Base-by-base conservation (phyloP, 2,113 vertebrate genomes). In the Vireo altiloquus region DNA sequence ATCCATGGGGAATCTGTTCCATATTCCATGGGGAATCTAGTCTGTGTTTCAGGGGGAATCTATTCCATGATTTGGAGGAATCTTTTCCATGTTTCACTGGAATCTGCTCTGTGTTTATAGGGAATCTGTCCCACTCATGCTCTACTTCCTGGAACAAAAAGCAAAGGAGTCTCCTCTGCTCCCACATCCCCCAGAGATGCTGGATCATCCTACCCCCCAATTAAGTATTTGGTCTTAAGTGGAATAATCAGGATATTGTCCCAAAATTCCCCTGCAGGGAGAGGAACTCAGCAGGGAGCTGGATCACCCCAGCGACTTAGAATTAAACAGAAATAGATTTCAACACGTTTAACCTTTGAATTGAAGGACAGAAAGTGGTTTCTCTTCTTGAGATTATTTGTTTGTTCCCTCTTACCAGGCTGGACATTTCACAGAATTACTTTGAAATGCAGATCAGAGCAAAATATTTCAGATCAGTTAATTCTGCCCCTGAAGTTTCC, bases 401-500 rank as follows among this genome's bases (percentile, higher is more conserved):
- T 31, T 85, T 68, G 6, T 50, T 80, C 30, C 19, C 39, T 66
- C n/a, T 75, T 54, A 81, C 9, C 33, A 59, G 23, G 53, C 39
- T 15, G 61, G 69, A 37, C n/a, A 33, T 65, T 80, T 63, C 24
- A 63, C 40, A 61, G 70, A 65, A 25, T 13, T 57, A 31, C 69
- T 94, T 21, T 42, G 33, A 95, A 87, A 83, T 71, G 65, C 42
- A 84, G 50, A 92, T 59, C 59, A 84, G 72, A 63, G 42, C 28
- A 80, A 74, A 93, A 37, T 8, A 18, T 70, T 63, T 39, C 28
- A 42, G 33, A 22, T 10, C 22, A 35, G 60, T 66, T 89, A 37
- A 13, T 74, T 91, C 85, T 16, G 14, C 46, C 39, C 15, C 25
- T n/a, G 49, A 79, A 71, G 39, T 63, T 88, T 52, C 31, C 49